Percentiles rank a stretch among this genome's conserved stretches.
These are phyloP conservation scores for Cenopis cana DNA, from an alignment of 2,888 invertebrate genomes.

Conservation along the genomic window DNA sequence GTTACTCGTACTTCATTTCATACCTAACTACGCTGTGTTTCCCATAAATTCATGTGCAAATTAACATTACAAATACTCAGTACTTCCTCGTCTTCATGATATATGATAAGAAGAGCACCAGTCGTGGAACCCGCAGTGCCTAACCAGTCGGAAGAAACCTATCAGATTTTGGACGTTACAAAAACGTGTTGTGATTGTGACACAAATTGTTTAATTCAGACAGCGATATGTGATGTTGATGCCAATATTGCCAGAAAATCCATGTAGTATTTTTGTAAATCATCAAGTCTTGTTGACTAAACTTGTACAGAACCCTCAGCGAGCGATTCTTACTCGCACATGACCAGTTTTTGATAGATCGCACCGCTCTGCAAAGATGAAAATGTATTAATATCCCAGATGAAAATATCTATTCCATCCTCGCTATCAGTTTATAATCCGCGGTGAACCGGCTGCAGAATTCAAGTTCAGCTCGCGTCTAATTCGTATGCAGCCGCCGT, in stretches of 20 bases:
- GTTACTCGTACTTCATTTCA: too few species aligned
- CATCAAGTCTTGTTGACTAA: too few species aligned
- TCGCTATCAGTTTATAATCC: neutral
- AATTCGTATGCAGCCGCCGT: constrained; percentile 37
- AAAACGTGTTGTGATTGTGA: neutral
- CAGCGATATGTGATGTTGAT: neutral
- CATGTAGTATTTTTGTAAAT: too few species aligned
- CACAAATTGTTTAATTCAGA: neutral
- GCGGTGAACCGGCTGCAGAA: constrained; percentile 14
- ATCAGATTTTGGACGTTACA: neutral
- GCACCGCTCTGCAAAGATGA: too few species aligned
- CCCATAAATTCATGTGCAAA: neutral
- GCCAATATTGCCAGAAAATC: too few species aligned
- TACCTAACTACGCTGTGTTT: too few species aligned
- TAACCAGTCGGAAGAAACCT: neutral
- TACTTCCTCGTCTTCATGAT: neutral
- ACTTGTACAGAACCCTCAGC: too few species aligned
- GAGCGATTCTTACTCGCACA: too few species aligned
- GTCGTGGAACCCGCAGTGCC: constrained; percentile 1
- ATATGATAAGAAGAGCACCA: constrained; percentile 2
- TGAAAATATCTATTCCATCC: constrained; percentile 1
- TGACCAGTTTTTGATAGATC: too few species aligned
- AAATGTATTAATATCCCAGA: neutral
- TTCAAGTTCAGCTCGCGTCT: constrained; percentile 33
- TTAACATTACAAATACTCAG: neutral